Conservation (phyloP, 2,888 invertebrate species). For the Busseola fusca region DNA sequence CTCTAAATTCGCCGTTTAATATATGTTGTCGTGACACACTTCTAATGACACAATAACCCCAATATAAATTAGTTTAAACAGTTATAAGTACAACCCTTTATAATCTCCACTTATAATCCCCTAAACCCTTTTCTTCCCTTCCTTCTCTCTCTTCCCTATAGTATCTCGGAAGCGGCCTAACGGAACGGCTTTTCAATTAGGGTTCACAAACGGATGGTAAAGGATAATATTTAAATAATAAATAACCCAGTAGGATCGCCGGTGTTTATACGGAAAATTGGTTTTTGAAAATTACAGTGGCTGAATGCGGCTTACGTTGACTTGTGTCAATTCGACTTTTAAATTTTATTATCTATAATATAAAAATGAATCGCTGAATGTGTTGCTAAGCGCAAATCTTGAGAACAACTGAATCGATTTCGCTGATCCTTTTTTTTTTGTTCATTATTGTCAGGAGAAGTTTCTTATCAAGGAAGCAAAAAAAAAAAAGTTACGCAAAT, state of each 20-base stretch:
- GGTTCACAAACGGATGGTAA: slow-evolving; percentile 39
- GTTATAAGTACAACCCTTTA: slow-evolving; percentile 26
- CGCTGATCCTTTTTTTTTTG: too few relatives aligned
- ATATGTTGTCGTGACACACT: neutral
- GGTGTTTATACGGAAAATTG: slow-evolving; percentile 73
- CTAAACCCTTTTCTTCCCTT: neutral
- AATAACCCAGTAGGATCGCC: slow-evolving; percentile 61
- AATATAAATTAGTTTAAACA: slow-evolving; percentile 30
- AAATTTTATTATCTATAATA: slow-evolving; percentile 24
- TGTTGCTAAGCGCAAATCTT: too few relatives aligned
- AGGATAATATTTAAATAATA: slow-evolving; percentile 72
- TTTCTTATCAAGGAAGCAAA: too few relatives aligned
- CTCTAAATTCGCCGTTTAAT: neutral
- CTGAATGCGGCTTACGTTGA: slow-evolving; percentile 16
- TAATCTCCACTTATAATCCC: slow-evolving; percentile 28
- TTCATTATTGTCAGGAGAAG: too few relatives aligned
- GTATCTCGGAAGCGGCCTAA: slow-evolving; percentile 18
- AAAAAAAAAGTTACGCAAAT: too few relatives aligned
- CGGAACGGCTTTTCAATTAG: slow-evolving; percentile 55
- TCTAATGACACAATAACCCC: slow-evolving; percentile 14
- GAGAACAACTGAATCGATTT: too few relatives aligned
- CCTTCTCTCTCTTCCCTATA: neutral
- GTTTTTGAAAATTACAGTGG: slow-evolving; percentile 59
- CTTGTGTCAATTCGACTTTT: slow-evolving; percentile 22
- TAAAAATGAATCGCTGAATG: too few relatives aligned